Base-by-base conservation (phyloP, 2,113 vertebrate genomes). In the Thunnus thynnus region DNA sequence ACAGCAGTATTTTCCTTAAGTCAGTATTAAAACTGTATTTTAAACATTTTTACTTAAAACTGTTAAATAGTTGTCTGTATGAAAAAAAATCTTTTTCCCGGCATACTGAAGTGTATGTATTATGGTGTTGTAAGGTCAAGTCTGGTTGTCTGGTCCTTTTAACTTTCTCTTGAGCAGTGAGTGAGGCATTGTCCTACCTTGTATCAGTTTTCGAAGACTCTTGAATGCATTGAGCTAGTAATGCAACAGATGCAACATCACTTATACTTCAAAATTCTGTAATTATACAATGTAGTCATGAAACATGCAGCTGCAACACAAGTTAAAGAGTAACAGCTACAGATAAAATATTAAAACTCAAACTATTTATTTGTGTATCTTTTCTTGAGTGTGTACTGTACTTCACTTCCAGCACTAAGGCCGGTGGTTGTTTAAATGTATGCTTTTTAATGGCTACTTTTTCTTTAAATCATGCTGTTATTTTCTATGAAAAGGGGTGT, bases 21-120 rank as follows among this genome's bases (percentile, higher is more conserved):
- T 94, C 93, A 94, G 94, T 95, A 93, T 95, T 96, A 92, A 87
- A 90, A 86, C 83, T 90, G 82, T 94, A 89, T 94, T 93, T 91
- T 91, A 81, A 92, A 83, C 36, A 86, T 89, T 94, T 92, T 87
- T 92, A 86, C 87, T 87, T 90, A 13, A 78, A 76, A 56, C 13
- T 76, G 73, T 90, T 85, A 11, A 75, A 76, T 90, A 84, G 64
- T 81, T 75, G 79, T 92, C 77, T 89, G 78, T 89, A 70, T 86
- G 67, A 44, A 84, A 88, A 30, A n/a, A 17, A 14, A 9, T 30
- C 32, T 36, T 64, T 74, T 69, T 90, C 72, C 74, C 9, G 76
- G 58, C 83, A 70, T 82, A 85, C 85, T 76, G 76, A 76, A 58
- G 83, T 83, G 79, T 85, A 48, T 88, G 67, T 83, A 48, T 79